These are phyloP conservation scores for Eilema sororculum DNA, from an alignment of 2,888 invertebrate genomes.

Conservation along the genomic window DNA sequence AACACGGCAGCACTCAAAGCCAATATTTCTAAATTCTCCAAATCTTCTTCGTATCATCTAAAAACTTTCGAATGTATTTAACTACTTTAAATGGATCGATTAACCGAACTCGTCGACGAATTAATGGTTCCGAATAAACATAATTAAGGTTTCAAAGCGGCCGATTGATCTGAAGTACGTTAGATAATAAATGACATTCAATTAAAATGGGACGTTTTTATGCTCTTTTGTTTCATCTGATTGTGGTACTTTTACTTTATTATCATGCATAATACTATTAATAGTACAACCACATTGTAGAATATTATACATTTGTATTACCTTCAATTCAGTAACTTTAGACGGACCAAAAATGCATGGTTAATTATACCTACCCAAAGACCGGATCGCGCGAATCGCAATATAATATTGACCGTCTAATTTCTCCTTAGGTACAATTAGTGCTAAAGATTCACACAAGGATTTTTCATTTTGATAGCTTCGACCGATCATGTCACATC, in stretches of 20 bases:
- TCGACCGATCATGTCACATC: slow-evolving; percentile 25
- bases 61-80: slow-evolving; percentile 66
- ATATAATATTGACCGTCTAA: too few relatives aligned
- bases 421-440: background rate
- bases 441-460: background rate
- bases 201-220: slow-evolving; percentile 62
- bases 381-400: too few relatives aligned
- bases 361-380: too few relatives aligned
- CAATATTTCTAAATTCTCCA: slow-evolving; percentile 47
- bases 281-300: too few relatives aligned
- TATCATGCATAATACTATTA: too few relatives aligned
- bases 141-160: slow-evolving; percentile 82
- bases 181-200: slow-evolving; percentile 76
- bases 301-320: too few relatives aligned
- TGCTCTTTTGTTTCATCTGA: slow-evolving; percentile 58
- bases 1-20: slow-evolving; percentile 58
- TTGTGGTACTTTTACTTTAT: slow-evolving; percentile 25
- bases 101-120: slow-evolving; percentile 74
- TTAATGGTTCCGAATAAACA: slow-evolving; percentile 82
- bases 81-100: slow-evolving; percentile 69
- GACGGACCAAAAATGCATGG: too few relatives aligned
- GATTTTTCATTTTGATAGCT: background rate
- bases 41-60: slow-evolving; percentile 55
- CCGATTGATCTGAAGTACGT: slow-evolving; percentile 75
- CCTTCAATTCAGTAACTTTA: too few relatives aligned